Evolutionary conservation across 2,888 invertebrate genomes (phyloP), one percentile per base, ranked within the genome.

Genomic region (Julus scandinavius): DNA sequence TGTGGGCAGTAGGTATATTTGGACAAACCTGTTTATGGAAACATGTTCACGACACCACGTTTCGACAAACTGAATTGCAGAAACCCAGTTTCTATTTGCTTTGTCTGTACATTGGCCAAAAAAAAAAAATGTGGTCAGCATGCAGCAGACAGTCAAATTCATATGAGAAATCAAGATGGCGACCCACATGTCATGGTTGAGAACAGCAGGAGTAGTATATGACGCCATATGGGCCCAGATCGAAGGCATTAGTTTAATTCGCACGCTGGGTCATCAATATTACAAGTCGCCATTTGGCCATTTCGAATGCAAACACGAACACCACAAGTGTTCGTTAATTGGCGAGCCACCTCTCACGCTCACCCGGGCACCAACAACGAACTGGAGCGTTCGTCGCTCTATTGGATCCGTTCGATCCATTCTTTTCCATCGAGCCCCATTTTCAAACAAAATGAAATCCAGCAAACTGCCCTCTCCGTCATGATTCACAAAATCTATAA

Each of bases 381-480:
- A 63, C n/a, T 29, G 29, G 63, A 13, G n/a, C 49, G 6, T 49
- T 49, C 49, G 49, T 49, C 49, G 49, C 6, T 49, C 49, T 4
- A 20, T 63, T 9, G 63, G 29, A 72, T 72, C 72, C 7, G 63
- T 63, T 63, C 63, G 63, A 63, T n/a, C n/a, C 15, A 17, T 54
- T 13, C 54, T 13, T 3, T 15, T 54, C 54, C 54, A 54, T 45
- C 45, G 45, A 45, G 17, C 63, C 72, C 72, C 29, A 20, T 72
- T 72, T 72, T 72, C 72, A 72, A 72, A 72, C 72, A 72, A 72
- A 72, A 72, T 72, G 20, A 72, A 72, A 63, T n/a, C n/a, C 54
- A 54, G 54, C 15, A 13, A 54, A 54, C 54, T 54, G 54, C 63
- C 63, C 63, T 63, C 63, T 6, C 17, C n/a, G n/a, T 20, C 72